Evolutionary conservation across 2,797 vertebrate species (phyloP), one percentile per base, ranked within the genome.

Genomic region (Mareca penelope): DNA sequence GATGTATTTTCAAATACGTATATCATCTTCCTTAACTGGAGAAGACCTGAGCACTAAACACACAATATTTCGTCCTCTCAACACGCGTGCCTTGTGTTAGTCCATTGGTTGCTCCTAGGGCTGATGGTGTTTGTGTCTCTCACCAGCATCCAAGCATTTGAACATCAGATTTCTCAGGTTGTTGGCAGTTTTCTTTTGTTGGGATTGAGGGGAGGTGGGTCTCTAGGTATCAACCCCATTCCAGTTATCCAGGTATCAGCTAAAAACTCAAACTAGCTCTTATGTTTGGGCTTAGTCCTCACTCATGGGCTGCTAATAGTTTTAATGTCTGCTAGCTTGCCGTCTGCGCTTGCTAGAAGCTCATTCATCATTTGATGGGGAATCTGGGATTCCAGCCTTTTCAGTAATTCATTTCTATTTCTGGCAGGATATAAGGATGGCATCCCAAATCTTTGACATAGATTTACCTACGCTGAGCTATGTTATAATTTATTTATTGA

Each of bases 1-100:
- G 50, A 2, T 68, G 10, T 31, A 23, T 61, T 84, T 91, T 94
- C 64, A 80, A 85, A 75, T 50, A 12, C 10, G 26, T 9, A 4
- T 35, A 23, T 68, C 35, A 16, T 79, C 39, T 75, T 82, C 44
- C 48, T 68, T 72, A 81, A 39, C 19, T 65, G 37, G 22, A 21
- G 19, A 79, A 88, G 68, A 82, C 60, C 33, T 21, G 21, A 77
- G 37, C 2, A 0, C 44, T 64, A n/a, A 85, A 63, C 59, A 16
- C 0, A 0, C 70, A 40, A 16, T 3, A 1, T 44, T 88, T 64
- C 92, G 24, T 59, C 42, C 16, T 85, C 9, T 39, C 63, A n/a
- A 19, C 46, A 19, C 63, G 22, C 13, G 44, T 85, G 15, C 12
- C 50, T 44, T 6, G 3, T 76, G 6, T 63, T 76, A 61, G 46